phyloP scores from a whole-genome alignment of 2,113 vertebrate species.

The Oncorhynchus kisutch region DNA sequence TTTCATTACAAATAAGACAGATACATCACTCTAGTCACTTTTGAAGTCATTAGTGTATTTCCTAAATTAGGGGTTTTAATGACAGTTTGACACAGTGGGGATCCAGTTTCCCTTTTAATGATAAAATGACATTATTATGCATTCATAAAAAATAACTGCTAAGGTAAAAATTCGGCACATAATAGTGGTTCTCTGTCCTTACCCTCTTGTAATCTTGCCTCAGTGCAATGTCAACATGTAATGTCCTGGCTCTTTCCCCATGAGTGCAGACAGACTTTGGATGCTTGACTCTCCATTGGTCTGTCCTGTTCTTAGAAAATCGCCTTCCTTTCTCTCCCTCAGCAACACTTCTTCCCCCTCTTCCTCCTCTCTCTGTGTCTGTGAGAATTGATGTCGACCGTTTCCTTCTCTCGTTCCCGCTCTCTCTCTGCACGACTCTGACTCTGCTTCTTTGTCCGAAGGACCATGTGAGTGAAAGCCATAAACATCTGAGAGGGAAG shows the following conservation, averaged over 20 bases:
- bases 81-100: slow-evolving; percentile 23
- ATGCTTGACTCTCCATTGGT: background rate
- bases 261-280: slow-evolving; percentile 25
- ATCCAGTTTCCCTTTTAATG: slow-evolving; percentile 48
- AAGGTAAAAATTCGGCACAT: slow-evolving; percentile 20
- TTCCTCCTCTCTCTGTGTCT: slow-evolving; percentile 75
- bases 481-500: slow-evolving; percentile 78
- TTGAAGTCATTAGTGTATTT: slow-evolving; percentile 46
- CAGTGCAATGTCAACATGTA: slow-evolving; percentile 46
- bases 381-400: slow-evolving; percentile 78
- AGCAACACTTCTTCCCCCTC: slow-evolving; percentile 81
- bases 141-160: slow-evolving; percentile 25
- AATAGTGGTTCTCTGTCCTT: slow-evolving; percentile 44
- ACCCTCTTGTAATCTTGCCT: background rate
- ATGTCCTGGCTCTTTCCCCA: slow-evolving; percentile 7
- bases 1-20: background rate
- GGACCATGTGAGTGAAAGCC: slow-evolving; percentile 79
- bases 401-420: slow-evolving; percentile 74
- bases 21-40: slow-evolving; percentile 1
- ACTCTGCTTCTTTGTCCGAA: slow-evolving; percentile 78
- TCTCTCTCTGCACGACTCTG: slow-evolving; percentile 70
- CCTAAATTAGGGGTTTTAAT: slow-evolving; percentile 27
- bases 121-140: slow-evolving; percentile 36
- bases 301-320: background rate
- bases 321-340: slow-evolving; percentile 35